phyloP scores from a whole-genome alignment of 2,113 vertebrate genomes.

The Zingel zingel region DNA sequence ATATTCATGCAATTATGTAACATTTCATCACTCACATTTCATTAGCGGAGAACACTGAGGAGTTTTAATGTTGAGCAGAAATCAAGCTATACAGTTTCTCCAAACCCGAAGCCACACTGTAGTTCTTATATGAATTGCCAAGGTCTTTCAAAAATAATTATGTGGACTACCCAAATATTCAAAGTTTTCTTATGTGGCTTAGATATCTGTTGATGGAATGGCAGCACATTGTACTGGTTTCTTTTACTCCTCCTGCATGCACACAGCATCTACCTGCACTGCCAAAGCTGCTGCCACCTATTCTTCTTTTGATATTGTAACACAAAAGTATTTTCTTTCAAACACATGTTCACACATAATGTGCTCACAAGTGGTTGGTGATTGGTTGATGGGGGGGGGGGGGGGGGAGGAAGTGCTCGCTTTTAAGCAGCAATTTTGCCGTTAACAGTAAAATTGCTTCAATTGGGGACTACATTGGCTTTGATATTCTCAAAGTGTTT shows the following conservation, averaged over 20 bases:
- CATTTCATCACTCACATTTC: slow-evolving; percentile 5
- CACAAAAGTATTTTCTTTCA: slow-evolving; percentile 13
- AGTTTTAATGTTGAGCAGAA: background rate
- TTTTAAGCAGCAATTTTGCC: slow-evolving; percentile 31
- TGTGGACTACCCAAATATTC: slow-evolving; percentile 38
- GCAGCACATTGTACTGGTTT: slow-evolving; percentile 11
- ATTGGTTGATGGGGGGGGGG: slow-evolving; percentile 7
- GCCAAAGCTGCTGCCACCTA: background rate
- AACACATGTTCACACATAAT: slow-evolving; percentile 42
- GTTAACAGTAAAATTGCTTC: slow-evolving; percentile 21
- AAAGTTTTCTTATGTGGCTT: slow-evolving; percentile 18
- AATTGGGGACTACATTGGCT: background rate
- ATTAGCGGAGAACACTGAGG: background rate
- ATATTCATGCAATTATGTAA: slow-evolving; percentile 21
- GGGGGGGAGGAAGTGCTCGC: slow-evolving; percentile 6
- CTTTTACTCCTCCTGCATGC: background rate
- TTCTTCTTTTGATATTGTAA: slow-evolving; percentile 29
- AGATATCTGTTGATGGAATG: slow-evolving; percentile 26
- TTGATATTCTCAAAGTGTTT: slow-evolving; percentile 31
- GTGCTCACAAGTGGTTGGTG: slow-evolving; percentile 20
- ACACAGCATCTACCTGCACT: background rate
- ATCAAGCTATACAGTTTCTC: background rate
- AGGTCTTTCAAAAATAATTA: slow-evolving; percentile 37
- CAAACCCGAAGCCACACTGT: background rate
- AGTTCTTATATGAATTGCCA: slow-evolving; percentile 22